Base-by-base conservation (phyloP, 2,888 invertebrate species). In the Sphaerophoria taeniata region DNA sequence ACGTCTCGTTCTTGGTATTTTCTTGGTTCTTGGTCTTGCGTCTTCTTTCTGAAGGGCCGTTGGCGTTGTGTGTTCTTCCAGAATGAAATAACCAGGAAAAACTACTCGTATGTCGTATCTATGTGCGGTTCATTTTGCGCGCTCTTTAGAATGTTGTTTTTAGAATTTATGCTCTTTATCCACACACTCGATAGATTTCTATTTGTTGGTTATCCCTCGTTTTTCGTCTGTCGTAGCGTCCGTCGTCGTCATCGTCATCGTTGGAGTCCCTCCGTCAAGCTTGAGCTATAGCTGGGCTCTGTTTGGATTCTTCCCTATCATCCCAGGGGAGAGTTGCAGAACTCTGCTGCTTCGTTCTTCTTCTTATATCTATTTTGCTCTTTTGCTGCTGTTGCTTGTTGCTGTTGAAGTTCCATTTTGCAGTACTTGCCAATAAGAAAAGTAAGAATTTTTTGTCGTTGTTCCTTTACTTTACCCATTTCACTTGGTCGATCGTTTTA, bases 21-120 rank as follows among this genome's bases (percentile, higher is more conserved):
- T 88, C 88, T 88, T 89, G 87, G 87, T 88, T 87, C 87, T 61
- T 12, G 24, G 1, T 87, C 87, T 61, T 12, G 24, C 24, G n/a
- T 36, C 72, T 87, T 70, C 55, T 67, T 87, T 75, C 83, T 79
- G 73, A 83, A 82, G 80, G 83, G 87, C 71, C 45, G 56, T 67
- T 53, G 76, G 55, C 76, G 56, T 73, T 80, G 72, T 56, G 63
- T 63, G 55, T 72, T 75, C 63, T 56, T 85, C 81, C 85, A 85
- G 80, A 77, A 73, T 80, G 51, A 76, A 49, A 49, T 33, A 33
- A 73, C 69, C 39, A 49, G 51, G 72, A 74, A 79, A 78, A 71
- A 24, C 24, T 24, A 24, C 24, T 24, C 24, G 70, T 67, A 76
- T 75, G 65, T 53, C 51, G 39, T 72, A 58, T 71, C 70, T 72